Conservation (phyloP, 2,888 invertebrate genomes). For the Pogonocherus hispidulus region DNA sequence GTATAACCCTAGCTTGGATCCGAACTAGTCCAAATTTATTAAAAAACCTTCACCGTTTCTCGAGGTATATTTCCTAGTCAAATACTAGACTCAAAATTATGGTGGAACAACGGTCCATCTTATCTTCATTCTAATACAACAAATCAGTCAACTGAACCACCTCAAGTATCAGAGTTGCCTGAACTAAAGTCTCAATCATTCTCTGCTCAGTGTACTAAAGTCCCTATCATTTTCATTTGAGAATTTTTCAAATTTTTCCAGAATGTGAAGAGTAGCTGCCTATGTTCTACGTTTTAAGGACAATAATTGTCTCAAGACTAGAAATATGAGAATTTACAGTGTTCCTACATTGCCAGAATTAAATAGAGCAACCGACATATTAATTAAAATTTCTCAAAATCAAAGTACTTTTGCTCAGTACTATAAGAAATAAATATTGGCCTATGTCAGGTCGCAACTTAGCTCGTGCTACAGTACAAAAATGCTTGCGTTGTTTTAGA, state of each 20-base stretch:
- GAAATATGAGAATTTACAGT: too few relatives aligned
- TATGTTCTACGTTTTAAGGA: too few relatives aligned
- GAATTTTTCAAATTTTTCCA: too few relatives aligned
- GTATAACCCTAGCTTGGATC: constrained; percentile 38
- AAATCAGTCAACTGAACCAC: too few relatives aligned
- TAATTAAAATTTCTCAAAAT: constrained; percentile 30
- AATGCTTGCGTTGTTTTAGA: constrained; percentile 38
- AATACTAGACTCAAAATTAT: constrained; percentile 34
- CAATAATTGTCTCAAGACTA: too few relatives aligned
- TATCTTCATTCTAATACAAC: too few relatives aligned
- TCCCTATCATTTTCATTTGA: too few relatives aligned
- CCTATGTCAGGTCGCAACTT: constrained; percentile 30
- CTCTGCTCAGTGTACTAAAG: too few relatives aligned
- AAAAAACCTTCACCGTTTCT: constrained; percentile 42
- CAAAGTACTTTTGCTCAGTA: constrained; percentile 10
- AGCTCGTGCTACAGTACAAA: constrained; percentile 14
- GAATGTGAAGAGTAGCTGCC: too few relatives aligned
- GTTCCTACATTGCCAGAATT: constrained; percentile 26
- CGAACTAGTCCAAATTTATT: constrained; percentile 28
- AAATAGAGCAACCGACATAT: constrained; percentile 28
- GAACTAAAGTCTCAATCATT: too few relatives aligned
- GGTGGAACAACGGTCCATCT: constrained; percentile 38
- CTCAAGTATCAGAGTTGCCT: too few relatives aligned
- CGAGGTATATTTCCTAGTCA: constrained; percentile 37
- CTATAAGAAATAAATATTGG: constrained; percentile 26